Conservation (phyloP, 2,888 invertebrate species). For the Pelosia muscerda region DNA sequence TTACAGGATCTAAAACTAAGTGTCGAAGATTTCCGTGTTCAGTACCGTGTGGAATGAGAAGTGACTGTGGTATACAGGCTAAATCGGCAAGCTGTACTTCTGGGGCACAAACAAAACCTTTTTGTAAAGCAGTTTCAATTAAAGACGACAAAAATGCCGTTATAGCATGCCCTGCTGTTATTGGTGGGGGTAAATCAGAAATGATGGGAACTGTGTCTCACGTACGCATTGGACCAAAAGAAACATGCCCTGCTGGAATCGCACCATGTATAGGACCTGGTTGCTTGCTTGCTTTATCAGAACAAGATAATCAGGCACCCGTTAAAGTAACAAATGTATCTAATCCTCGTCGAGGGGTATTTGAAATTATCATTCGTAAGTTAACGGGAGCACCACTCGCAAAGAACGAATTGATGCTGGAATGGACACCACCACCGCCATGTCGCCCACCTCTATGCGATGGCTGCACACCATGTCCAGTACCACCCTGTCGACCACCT, state of each 20-base stretch:
- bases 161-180: slow-evolving; percentile 36
- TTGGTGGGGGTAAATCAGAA: slow-evolving; percentile 48
- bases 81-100: slow-evolving; percentile 37
- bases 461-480: slow-evolving; percentile 51
- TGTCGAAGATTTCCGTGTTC: not conserved
- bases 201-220: slow-evolving; percentile 75
- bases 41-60: slow-evolving; percentile 18
- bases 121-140: slow-evolving; percentile 66
- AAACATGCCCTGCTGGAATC: slow-evolving; percentile 69
- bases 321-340: slow-evolving; percentile 71
- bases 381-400: slow-evolving; percentile 78
- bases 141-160: slow-evolving; percentile 55
- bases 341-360: slow-evolving; percentile 80
- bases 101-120: slow-evolving; percentile 57
- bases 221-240: slow-evolving; percentile 71
- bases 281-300: slow-evolving; percentile 65
- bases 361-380: slow-evolving; percentile 77
- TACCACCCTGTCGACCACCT: slow-evolving; percentile 55
- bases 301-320: slow-evolving; percentile 63
- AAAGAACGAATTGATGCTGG: slow-evolving; percentile 79
- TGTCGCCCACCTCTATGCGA: slow-evolving; percentile 59
- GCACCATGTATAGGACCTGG: slow-evolving; percentile 74
- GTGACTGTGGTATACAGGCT: slow-evolving; percentile 42
- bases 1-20: slow-evolving; percentile 26
- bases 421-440: slow-evolving; percentile 81